These are phyloP conservation scores for Lepilemur septentrionalis DNA, from an alignment of 2,797 vertebrate species.

Conservation along the genomic window DNA sequence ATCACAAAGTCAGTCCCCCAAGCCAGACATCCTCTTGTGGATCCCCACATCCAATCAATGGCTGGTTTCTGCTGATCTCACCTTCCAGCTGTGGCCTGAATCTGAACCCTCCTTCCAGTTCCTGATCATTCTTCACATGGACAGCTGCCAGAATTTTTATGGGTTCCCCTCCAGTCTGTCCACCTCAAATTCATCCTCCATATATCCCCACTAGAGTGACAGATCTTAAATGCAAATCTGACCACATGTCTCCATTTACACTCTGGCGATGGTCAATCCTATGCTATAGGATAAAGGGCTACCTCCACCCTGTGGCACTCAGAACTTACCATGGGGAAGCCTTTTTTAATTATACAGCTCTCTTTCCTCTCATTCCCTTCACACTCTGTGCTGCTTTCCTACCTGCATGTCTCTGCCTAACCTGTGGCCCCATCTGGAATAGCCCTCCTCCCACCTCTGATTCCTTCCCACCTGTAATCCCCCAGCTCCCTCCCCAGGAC, in stretches of 20 bases:
- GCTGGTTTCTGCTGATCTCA: not conserved
- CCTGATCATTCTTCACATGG: not conserved
- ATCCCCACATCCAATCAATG: not conserved
- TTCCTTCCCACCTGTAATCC: rapidly evolving
- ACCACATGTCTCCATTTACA: not conserved
- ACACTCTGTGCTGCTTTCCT: not conserved
- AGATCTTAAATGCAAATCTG: not conserved
- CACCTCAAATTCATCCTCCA: not conserved
- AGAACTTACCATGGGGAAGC: not conserved
- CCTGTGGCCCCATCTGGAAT: rapidly evolving
- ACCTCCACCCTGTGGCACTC: not conserved
- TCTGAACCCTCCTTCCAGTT: not conserved
- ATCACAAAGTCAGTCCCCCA: not conserved
- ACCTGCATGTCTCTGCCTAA: not conserved
- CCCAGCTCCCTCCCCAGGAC: not conserved
- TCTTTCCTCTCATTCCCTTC: not conserved
- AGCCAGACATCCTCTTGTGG: not conserved
- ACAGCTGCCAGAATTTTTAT: not conserved
- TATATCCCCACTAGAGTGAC: not conserved
- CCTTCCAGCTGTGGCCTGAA: not conserved
- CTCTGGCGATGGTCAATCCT: not conserved
- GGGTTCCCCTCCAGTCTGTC: not conserved
- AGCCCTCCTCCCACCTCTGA: not conserved
- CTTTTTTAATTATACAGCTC: not conserved
- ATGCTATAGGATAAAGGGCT: not conserved